A percentile compares a stretch with the other conserved stretches of the same genome.
phyloP scores from a whole-genome alignment of 1,140 invertebrate genomes.

The Meteorus sp. region DNA sequence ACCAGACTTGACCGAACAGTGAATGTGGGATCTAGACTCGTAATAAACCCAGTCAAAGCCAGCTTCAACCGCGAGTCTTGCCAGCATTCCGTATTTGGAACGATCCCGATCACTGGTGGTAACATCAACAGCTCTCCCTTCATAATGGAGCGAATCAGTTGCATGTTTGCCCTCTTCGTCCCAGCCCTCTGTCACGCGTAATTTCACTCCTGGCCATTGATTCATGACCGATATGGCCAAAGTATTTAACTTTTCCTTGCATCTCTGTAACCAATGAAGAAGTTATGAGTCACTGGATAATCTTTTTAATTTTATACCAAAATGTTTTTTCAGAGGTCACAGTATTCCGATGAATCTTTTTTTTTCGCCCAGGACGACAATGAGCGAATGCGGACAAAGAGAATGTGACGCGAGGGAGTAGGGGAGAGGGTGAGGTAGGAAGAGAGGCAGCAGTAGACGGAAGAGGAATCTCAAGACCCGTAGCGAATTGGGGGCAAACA shows the following conservation, averaged over 20 bases:
- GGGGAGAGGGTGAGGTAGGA: neutral
- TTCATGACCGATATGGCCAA: conserved; percentile 97
- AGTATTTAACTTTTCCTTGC: conserved; percentile 93
- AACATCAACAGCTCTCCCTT: conserved; percentile 93
- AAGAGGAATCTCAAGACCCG: conserved; percentile 1
- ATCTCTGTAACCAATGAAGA: conserved; percentile 70
- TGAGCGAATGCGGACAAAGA: too few relatives aligned
- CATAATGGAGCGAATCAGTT: conserved; percentile 88
- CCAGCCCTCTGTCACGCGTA: conserved; percentile 93
- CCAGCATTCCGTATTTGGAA: conserved; percentile 93
- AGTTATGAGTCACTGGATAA: neutral
- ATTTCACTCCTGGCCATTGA: conserved; percentile 92
- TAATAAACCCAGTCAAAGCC: conserved; percentile 99
- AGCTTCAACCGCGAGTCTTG: conserved; percentile 91
- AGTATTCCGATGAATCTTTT: conserved; percentile 4
- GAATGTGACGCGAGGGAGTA: neutral
- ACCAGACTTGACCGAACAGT: conserved; percentile 98
- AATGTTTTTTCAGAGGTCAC: conserved; percentile 37
- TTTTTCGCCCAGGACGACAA: too few relatives aligned
- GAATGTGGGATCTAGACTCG: conserved; percentile 90
- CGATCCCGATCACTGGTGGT: conserved; percentile 91
- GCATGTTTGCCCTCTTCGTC: conserved; percentile 84
- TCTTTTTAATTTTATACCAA: neutral
- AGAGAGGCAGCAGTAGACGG: neutral
- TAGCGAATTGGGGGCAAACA: conserved; percentile 20